Percentiles rank a stretch among this genome's conserved stretches.
Evolutionary conservation across 2,888 invertebrate species (phyloP).

Genomic region (Spodoptera littoralis): DNA sequence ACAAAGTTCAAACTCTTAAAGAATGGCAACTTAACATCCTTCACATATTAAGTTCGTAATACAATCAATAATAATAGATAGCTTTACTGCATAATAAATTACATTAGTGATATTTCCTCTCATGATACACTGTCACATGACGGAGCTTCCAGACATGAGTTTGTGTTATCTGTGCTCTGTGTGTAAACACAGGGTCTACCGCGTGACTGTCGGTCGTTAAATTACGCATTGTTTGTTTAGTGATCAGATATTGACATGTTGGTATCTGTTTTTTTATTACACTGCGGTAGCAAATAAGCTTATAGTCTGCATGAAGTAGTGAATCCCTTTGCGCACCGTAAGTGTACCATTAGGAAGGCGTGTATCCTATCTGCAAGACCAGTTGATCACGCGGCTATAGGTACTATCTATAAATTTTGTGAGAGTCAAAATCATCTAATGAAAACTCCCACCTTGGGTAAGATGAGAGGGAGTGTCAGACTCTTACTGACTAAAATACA

Average conservation of each 20-base stretch:
- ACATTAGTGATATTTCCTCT: constrained; percentile 29
- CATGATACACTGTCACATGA: constrained; percentile 40
- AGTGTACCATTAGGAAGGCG: not conserved
- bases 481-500: no score
- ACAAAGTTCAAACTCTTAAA: no score
- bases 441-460: no score
- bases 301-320: not conserved
- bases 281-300: no score
- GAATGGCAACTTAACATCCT: no score
- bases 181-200: constrained; percentile 27
- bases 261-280: no score
- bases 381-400: no score
- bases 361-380: not conserved
- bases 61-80: constrained; percentile 26
- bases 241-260: constrained; percentile 1
- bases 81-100: constrained; percentile 20
- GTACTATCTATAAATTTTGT: no score
- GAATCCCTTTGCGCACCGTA: not conserved
- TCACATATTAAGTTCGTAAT: constrained; percentile 22
- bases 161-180: not conserved
- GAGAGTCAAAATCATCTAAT: no score
- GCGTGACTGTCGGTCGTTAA: constrained; percentile 25
- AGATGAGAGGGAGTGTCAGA: no score
- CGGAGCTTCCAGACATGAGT: constrained; percentile 27
- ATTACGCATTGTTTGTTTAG: constrained; percentile 9